Base-by-base conservation (phyloP, 2,113 vertebrate genomes). In the Furnarius figulus region DNA sequence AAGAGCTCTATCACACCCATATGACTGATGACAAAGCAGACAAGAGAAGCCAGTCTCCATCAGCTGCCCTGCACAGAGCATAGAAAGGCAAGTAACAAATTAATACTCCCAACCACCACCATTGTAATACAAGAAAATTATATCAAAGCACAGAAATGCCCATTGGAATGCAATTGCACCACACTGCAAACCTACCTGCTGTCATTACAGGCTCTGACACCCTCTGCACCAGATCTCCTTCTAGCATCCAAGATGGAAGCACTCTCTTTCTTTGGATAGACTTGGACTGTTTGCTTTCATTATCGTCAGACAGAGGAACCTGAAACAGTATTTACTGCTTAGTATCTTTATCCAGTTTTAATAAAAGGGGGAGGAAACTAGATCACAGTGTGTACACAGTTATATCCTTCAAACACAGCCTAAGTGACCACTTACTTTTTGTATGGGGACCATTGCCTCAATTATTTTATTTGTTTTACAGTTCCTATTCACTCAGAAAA, bases 191-290 rank as follows among this genome's bases (percentile, higher is more conserved):
- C 96, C 20, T 92, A 98, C 98, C 96, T 96, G 46, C 94, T 77
- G 49, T 96, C 96, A 89, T 87, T 89, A 89, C 91, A 10, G 95
- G 65, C 12, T 65, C 39, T 66, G 93, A 96, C 79, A 98, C 91
- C 11, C 30, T 94, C 74, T 72, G 81, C 87, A 95, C 70, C 33
- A 94, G 55, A 27, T 79, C 80, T n/a, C 65, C 82, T 30, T 93
- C 88, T 97, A 98, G 90, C 99, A 99, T 99, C 99, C 99, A 99
- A 3, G 97, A 92, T 35, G 99, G 99, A 94, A 99, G 98, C 33
- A 98, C 72, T 93, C 99, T 98, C 87, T 96, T 99, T 90, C 96
- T 98, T 35, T 90, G 76, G 21, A 37, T 20, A 21, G 87, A 63
- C 30, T 91, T 70, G 73, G 35, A 52, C 44, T 91, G 73, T 61